These are phyloP conservation scores for Oligia latruncula DNA, from an alignment of 2,888 invertebrate genomes.

Conservation along the genomic window DNA sequence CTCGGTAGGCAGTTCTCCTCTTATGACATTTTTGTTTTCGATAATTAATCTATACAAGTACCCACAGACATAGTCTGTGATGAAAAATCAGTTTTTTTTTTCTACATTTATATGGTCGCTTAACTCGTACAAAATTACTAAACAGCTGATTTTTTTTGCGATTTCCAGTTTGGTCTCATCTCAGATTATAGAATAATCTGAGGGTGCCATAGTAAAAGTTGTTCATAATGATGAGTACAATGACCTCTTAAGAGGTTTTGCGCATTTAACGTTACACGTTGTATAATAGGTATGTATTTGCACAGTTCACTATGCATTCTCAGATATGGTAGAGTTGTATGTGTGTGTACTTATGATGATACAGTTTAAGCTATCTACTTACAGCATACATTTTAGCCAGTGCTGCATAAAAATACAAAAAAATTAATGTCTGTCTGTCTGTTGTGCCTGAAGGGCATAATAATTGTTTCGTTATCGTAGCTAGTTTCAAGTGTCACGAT, in stretches of 20 bases:
- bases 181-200: no score
- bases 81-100: no score
- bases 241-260: no score
- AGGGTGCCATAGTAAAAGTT: no score
- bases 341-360: background rate
- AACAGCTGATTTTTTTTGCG: no score
- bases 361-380: background rate
- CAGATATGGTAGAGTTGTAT: background rate
- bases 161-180: no score
- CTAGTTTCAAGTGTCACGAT: background rate
- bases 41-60: background rate
- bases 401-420: background rate
- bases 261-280: no score
- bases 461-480: background rate
- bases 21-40: background rate
- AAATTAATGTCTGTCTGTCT: background rate
- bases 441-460: background rate
- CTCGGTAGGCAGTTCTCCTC: background rate
- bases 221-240: no score
- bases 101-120: no score
- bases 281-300: background rate
- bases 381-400: background rate
- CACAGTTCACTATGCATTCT: background rate
- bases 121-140: no score
- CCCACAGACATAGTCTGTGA: no score